A percentile compares a stretch with the other conserved stretches of the same genome.
phyloP scores from a whole-genome alignment of 1,140 invertebrate species.

The Planococcus citri region DNA sequence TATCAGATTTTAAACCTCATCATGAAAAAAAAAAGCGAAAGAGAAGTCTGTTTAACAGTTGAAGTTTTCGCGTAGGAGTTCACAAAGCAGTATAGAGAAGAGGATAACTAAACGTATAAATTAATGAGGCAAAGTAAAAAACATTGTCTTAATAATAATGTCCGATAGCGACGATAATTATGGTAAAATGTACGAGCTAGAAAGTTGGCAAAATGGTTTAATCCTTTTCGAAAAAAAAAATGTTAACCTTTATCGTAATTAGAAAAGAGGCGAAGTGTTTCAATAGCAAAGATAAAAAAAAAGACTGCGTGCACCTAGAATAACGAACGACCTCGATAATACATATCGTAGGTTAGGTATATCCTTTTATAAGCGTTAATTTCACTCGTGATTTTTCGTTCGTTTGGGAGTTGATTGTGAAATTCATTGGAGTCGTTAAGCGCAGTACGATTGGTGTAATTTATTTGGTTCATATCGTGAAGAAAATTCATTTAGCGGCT shows the following conservation, averaged over 20 bases:
- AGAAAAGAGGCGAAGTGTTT: neutral
- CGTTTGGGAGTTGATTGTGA: neutral
- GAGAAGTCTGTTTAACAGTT: too few species aligned
- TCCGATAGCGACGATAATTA: neutral
- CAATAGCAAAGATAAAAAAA: neutral
- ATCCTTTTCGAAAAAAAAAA: neutral
- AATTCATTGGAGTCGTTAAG: slow-evolving; percentile 2
- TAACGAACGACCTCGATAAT: neutral
- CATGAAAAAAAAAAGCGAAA: too few species aligned
- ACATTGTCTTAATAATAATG: slow-evolving; percentile 4
- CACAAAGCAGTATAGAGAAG: too few species aligned
- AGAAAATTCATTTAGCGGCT: neutral
- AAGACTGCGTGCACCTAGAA: neutral
- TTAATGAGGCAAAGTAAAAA: slow-evolving; percentile 3
- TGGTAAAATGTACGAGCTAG: neutral
- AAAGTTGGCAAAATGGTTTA: neutral
- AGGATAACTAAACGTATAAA: neutral
- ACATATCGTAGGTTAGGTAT: too few species aligned
- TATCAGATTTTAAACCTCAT: too few species aligned
- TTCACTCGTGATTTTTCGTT: neutral
- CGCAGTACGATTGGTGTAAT: slow-evolving; percentile 1
- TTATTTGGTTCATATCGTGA: neutral
- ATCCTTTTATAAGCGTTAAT: neutral
- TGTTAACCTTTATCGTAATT: slow-evolving; percentile 3
- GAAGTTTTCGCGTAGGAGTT: too few species aligned